Percentiles rank a stretch among this genome's conserved stretches.
Evolutionary conservation across 35 echinoderm and acorn worm genomes (phyloP).

Genomic region (Amphiura filiformis): DNA sequence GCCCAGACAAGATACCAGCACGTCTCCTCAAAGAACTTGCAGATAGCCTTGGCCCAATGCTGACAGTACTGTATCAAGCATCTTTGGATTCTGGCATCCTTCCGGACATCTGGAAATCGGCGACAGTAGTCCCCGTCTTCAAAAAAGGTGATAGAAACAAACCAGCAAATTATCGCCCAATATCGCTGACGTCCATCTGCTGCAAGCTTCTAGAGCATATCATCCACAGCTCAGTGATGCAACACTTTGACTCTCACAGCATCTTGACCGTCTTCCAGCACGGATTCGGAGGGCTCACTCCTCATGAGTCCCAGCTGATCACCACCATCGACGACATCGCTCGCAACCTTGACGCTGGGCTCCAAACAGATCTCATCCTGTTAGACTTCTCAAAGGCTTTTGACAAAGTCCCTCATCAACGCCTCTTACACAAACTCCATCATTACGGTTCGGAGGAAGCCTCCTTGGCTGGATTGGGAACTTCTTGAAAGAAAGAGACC

Average conservation of each 20-base stretch:
- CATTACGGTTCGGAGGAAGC: constrained; percentile 6
- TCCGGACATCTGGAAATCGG: constrained; percentile 41
- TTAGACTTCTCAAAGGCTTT: constrained; percentile 29
- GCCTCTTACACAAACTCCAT: background rate
- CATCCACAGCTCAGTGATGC: background rate
- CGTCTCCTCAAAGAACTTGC: constrained; percentile 48
- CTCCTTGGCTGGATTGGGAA: constrained; percentile 2
- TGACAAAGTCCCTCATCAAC: constrained; percentile 24
- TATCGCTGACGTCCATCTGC: constrained; percentile 7
- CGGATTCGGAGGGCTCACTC: background rate
- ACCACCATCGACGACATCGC: constrained; percentile 8
- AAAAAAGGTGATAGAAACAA: constrained; percentile 33
- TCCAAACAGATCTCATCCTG: background rate
- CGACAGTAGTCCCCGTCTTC: constrained; percentile 21
- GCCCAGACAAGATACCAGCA: constrained; percentile 56
- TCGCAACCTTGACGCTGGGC: background rate
- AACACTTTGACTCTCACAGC: constrained; percentile 11
- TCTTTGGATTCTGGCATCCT: constrained; percentile 20
- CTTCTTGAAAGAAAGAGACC: background rate
- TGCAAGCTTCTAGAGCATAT: constrained; percentile 37
- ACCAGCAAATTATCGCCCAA: constrained; percentile 13
- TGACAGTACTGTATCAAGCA: constrained; percentile 44
- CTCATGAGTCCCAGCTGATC: background rate
- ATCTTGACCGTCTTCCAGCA: constrained; percentile 9
- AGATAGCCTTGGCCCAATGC: constrained; percentile 22